Base-by-base conservation (phyloP, 2,888 invertebrate species). In the Palloptera scutellata region DNA sequence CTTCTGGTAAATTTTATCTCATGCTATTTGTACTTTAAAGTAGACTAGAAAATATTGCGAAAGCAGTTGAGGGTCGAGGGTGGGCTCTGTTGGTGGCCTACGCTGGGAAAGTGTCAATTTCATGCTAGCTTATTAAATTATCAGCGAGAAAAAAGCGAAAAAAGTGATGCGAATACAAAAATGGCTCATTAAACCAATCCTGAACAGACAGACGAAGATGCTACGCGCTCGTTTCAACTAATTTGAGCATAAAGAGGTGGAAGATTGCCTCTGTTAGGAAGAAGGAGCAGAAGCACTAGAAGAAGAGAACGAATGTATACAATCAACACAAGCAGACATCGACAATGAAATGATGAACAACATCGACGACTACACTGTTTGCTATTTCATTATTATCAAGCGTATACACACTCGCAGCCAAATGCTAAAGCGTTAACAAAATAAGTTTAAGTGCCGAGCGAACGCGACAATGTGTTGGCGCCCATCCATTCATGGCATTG, bases 181-280 rank as follows among this genome's bases (percentile, higher is more conserved):
- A 6, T 12, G 17, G 45, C 59, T 59, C 59, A 59, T 59, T 43
- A 59, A 20, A 57, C 0, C 12, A 17, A 57, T 13, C 54, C 12
- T 15, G 15, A 17, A 12, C 15, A 30, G 6, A 30, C 2, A 30
- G 20, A 48, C 6, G 40, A n/a, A 19, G 12, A 62, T 52, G 40
- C 51, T 20, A 13, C 42, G 17, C 10, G 11, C 12, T 12, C 51
- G 45, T 53, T 42, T 57, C 57, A 63, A 62, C 64, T 67, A 67
- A 67, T 67, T 67, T 64, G 59, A 60, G 61, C 15, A 51, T 64
- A 64, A 67, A 67, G 64, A 67, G 67, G 64, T 67, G 61, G 60
- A 55, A 64, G 54, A 52, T 64, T 19, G 52, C 17, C 1, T 45
- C 13, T 15, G 15, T 15, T 10, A 10, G 6, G 48, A 8, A 8